Conservation (phyloP, 2,888 invertebrate species). For the Drosophila prostipennis region DNA sequence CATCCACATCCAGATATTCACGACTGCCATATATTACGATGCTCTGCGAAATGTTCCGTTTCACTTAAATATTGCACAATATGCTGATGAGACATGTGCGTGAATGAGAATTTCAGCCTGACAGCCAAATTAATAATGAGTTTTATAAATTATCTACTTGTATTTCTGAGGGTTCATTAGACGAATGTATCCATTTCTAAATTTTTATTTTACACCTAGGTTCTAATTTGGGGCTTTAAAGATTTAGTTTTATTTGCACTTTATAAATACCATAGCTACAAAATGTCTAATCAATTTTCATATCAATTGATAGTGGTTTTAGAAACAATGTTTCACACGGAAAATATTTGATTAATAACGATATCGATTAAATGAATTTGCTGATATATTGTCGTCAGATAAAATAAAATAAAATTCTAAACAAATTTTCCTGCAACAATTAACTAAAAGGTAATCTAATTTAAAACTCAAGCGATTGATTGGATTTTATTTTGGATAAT, state of each 20-base stretch:
- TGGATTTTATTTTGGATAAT: background rate
- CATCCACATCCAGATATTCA: constrained; percentile 32
- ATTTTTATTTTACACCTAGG: too few species aligned
- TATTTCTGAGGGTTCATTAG: background rate
- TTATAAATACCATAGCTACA: too few species aligned
- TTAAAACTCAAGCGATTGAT: background rate
- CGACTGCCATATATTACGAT: constrained; percentile 25
- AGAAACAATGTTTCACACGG: too few species aligned
- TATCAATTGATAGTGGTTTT: too few species aligned
- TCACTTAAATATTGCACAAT: constrained; percentile 40
- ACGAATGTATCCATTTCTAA: background rate
- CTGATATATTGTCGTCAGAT: background rate
- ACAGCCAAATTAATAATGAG: constrained; percentile 1
- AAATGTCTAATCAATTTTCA: too few species aligned
- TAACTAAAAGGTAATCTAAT: background rate
- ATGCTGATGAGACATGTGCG: constrained; percentile 30
- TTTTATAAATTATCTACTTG: constrained; percentile 1
- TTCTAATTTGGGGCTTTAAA: too few species aligned
- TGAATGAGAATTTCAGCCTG: background rate
- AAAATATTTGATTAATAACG: too few species aligned
- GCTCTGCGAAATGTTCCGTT: constrained; percentile 32
- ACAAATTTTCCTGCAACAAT: too few species aligned
- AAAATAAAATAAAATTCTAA: background rate
- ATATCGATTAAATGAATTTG: too few species aligned
- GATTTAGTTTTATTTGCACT: too few species aligned